phyloP scores from a whole-genome alignment of 2,888 invertebrate genomes.

The Carterocephalus palaemon region DNA sequence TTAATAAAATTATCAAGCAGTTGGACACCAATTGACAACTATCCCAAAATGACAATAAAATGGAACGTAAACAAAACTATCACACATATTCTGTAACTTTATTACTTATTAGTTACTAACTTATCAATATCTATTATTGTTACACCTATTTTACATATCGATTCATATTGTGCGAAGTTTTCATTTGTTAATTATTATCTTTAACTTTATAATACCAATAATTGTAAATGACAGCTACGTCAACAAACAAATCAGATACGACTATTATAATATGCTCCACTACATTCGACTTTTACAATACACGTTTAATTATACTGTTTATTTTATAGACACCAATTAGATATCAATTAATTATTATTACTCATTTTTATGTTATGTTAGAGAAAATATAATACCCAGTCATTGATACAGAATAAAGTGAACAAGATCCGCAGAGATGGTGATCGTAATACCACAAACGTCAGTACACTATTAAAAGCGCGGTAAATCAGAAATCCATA shows the following conservation, averaged over 20 bases:
- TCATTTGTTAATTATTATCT: slow-evolving; percentile 58
- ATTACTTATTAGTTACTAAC: slow-evolving; percentile 50
- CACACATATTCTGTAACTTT: slow-evolving; percentile 43
- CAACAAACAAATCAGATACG: slow-evolving; percentile 55
- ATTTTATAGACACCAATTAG: slow-evolving; percentile 74
- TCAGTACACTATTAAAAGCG: too few relatives aligned
- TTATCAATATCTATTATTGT: slow-evolving; percentile 57
- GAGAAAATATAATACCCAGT: slow-evolving; percentile 31
- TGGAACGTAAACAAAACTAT: slow-evolving; percentile 38
- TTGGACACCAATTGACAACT: slow-evolving; percentile 16
- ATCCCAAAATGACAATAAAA: slow-evolving; percentile 28
- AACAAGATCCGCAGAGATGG: not conserved
- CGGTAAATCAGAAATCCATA: too few relatives aligned
- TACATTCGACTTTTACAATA: slow-evolving; percentile 53
- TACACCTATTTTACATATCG: slow-evolving; percentile 69
- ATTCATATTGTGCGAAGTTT: slow-evolving; percentile 74
- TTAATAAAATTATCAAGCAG: slow-evolving; percentile 7
- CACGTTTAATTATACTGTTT: slow-evolving; percentile 45
- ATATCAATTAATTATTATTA: slow-evolving; percentile 45
- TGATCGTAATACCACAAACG: not conserved
- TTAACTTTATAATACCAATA: slow-evolving; percentile 49
- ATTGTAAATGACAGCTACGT: slow-evolving; percentile 64
- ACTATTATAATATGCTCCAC: slow-evolving; percentile 47
- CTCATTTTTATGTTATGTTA: slow-evolving; percentile 53
- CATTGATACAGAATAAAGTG: slow-evolving; percentile 2